Evolutionary conservation across 2,888 invertebrate species (phyloP).

Genomic region (Spatulosminthurus flaviceps): DNA sequence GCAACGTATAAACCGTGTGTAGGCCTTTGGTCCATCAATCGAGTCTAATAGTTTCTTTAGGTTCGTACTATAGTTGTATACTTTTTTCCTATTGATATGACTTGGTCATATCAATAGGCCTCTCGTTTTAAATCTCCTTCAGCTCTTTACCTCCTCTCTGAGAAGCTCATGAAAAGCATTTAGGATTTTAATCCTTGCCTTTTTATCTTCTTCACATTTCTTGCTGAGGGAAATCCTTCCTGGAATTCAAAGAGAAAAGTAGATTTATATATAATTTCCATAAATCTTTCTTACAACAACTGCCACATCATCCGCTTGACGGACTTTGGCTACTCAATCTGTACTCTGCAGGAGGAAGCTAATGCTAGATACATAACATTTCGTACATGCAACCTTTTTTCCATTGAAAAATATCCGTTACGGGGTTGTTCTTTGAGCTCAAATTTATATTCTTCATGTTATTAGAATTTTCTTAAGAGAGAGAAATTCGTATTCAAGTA

Average conservation of each 20-base stretch:
- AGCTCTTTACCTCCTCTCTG: background rate
- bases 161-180: background rate
- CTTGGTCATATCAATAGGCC: too few relatives aligned
- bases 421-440: too few relatives aligned
- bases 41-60: too few relatives aligned
- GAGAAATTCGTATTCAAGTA: too few relatives aligned
- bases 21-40: background rate
- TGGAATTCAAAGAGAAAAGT: background rate
- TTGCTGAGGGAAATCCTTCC: background rate
- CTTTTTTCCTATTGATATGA: background rate
- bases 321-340: background rate
- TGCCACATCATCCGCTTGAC: background rate
- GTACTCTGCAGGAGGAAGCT: background rate
- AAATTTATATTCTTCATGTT: too few relatives aligned
- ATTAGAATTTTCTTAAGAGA: too few relatives aligned
- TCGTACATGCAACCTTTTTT: too few relatives aligned
- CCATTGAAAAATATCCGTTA: too few relatives aligned
- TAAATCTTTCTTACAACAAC: background rate
- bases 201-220: background rate
- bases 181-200: background rate
- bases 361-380: background rate
- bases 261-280: constrained; percentile 1
- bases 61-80: too few relatives aligned
- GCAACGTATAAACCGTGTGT: background rate
- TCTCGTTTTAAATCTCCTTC: background rate